Conservation (phyloP, 2,113 vertebrate species). For the Dunckerocampus dactyliophorus region DNA sequence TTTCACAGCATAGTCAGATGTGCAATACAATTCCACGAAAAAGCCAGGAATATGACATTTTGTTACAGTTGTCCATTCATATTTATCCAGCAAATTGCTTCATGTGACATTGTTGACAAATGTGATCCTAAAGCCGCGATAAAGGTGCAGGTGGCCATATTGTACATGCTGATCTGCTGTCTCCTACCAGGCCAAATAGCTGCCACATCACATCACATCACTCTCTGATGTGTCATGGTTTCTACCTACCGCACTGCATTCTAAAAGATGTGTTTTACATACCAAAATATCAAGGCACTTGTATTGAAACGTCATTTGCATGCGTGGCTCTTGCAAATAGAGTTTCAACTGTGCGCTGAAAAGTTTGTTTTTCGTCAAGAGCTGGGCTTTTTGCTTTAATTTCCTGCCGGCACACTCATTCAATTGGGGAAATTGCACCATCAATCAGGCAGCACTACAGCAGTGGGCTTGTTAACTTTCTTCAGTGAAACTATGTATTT, state of each 20-base stretch:
- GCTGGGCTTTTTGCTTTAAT: constrained; percentile 38
- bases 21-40: background rate
- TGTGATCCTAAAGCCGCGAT: too few relatives aligned
- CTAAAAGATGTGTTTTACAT: background rate
- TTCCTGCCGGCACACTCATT: constrained; percentile 48
- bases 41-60: background rate
- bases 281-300: constrained; percentile 1
- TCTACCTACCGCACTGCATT: background rate
- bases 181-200: background rate
- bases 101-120: background rate
- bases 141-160: background rate
- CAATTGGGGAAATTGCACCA: constrained; percentile 45
- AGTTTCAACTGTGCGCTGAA: constrained; percentile 20
- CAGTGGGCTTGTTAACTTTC: constrained; percentile 44
- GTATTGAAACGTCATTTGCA: constrained; percentile 15
- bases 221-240: background rate
- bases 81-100: background rate
- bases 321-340: constrained; percentile 12
- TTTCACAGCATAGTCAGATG: too few relatives aligned
- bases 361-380: constrained; percentile 38
- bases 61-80: background rate
- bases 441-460: constrained; percentile 50
- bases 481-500: constrained; percentile 38
- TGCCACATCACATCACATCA: constrained; percentile 12
- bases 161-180: background rate